Evolutionary conservation across 2,888 invertebrate species (phyloP).

Genomic region (Drosophila antonietae): DNA sequence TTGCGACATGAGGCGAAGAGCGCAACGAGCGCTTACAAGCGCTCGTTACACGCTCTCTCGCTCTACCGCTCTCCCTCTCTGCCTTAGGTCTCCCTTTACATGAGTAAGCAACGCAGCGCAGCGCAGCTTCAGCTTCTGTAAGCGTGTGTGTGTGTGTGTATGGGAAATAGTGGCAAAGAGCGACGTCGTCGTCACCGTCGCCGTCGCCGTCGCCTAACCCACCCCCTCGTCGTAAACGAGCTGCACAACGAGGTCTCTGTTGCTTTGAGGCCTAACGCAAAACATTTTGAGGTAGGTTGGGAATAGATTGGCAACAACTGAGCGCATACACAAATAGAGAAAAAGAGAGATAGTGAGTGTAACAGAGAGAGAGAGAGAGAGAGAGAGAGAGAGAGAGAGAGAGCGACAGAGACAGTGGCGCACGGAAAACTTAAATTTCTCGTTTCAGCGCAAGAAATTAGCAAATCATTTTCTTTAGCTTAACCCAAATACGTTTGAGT

Average conservation of each 20-base stretch:
- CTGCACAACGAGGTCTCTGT: conserved; percentile 72
- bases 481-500: conserved; percentile 72
- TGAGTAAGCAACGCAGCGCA: conserved; percentile 63
- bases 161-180: conserved; percentile 78
- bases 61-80: conserved; percentile 4
- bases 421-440: conserved; percentile 78
- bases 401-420: conserved; percentile 18
- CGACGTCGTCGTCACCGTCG: conserved; percentile 33
- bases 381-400: not conserved
- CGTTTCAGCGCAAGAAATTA: conserved; percentile 75
- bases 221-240: conserved; percentile 5
- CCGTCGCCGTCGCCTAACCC: conserved; percentile 8
- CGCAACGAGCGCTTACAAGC: conserved; percentile 46
- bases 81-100: conserved; percentile 51
- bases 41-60: conserved; percentile 31
- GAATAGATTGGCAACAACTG: conserved; percentile 81
- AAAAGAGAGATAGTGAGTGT: conserved; percentile 8
- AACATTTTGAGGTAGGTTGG: conserved; percentile 83
- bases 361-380: conserved; percentile 4
- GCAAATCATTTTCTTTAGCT: conserved; percentile 78
- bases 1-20: conserved; percentile 72
- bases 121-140: conserved; percentile 55
- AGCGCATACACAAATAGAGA: conserved; percentile 41
- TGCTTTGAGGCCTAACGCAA: conserved; percentile 81
- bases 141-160: conserved; percentile 28